phyloP scores from a whole-genome alignment of 1,140 invertebrate species.

The Drosophila malerkotliana region DNA sequence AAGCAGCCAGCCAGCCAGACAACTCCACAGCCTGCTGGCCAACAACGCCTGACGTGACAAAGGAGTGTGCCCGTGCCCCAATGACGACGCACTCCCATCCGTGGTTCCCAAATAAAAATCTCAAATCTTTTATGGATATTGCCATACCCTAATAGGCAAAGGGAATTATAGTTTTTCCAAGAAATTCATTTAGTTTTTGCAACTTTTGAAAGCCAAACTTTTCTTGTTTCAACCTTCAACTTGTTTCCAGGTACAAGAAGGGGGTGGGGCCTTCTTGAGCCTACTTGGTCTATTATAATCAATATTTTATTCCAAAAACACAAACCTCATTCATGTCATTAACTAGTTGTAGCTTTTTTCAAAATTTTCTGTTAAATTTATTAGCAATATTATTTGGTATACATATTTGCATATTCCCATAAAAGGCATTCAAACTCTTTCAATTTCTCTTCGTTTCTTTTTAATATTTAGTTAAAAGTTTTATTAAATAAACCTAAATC shows the following conservation, averaged over 20 bases:
- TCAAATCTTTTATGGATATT: constrained; percentile 16
- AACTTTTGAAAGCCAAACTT: not conserved
- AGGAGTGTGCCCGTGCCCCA: constrained; percentile 44
- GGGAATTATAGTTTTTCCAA: constrained; percentile 18
- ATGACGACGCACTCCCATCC: constrained; percentile 55
- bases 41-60: constrained; percentile 39
- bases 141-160: constrained; percentile 14
- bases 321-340: no score
- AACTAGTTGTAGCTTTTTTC: no score
- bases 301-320: no score
- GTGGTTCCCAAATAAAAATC: constrained; percentile 18
- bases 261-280: not conserved
- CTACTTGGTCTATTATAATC: not conserved
- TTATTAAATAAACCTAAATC: not conserved
- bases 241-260: not conserved
- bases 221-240: not conserved
- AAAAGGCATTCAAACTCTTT: no score
- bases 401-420: no score
- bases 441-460: no score
- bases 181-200: constrained; percentile 3
- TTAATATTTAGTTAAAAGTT: no score
- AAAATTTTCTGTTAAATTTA: no score
- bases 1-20: not conserved
- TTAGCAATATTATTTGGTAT: no score
- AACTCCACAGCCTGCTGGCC: constrained; percentile 12